Evolutionary conservation across 2,113 vertebrate genomes (phyloP).

Genomic region (Sakesphorus luctuosus): DNA sequence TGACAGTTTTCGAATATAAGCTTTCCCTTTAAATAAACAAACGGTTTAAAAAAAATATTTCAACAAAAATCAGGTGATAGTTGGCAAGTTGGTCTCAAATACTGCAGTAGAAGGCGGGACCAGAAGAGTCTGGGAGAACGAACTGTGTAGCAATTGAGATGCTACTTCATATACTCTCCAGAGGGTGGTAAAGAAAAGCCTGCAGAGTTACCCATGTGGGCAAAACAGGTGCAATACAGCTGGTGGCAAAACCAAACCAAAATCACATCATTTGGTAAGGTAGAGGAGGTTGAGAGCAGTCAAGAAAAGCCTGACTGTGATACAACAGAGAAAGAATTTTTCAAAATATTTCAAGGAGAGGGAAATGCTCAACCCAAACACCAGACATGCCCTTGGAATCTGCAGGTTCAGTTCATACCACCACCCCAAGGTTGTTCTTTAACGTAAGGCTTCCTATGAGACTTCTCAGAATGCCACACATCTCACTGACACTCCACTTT

Average conservation of each 20-base stretch:
- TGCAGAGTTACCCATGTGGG: neutral
- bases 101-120: neutral
- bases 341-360: neutral
- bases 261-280: neutral
- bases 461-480: neutral
- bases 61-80: neutral
- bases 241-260: neutral
- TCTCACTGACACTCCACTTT: neutral
- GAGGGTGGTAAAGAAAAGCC: neutral
- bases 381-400: neutral
- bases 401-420: neutral
- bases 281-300: neutral
- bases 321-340: neutral
- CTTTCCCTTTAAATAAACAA: neutral
- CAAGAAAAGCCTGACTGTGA: neutral
- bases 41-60: neutral
- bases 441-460: neutral
- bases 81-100: neutral
- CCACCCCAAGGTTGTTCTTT: neutral
- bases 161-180: neutral
- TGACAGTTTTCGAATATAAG: neutral
- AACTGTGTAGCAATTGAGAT: neutral
- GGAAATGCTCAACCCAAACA: neutral
- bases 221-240: neutral
- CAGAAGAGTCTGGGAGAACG: neutral